phyloP scores from a whole-genome alignment of 2,113 vertebrate species.

The Rhodinocichla rosea region DNA sequence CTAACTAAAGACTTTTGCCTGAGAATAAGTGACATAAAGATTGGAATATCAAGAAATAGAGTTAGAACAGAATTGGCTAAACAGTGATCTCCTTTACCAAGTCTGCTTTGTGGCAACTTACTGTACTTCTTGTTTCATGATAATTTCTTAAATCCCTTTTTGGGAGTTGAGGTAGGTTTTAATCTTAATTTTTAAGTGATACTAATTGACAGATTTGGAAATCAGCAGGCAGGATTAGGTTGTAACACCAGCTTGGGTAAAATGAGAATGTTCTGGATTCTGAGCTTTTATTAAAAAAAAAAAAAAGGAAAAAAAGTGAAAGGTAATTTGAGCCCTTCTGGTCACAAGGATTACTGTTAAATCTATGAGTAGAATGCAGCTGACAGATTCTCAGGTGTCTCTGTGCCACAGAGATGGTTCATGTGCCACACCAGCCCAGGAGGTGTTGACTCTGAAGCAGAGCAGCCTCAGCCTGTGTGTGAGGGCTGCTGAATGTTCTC shows the following conservation, averaged over 20 bases:
- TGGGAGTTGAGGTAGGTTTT: background rate
- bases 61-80: background rate
- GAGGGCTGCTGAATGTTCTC: background rate
- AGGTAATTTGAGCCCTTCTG: background rate
- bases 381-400: background rate
- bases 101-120: background rate
- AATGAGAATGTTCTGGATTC: background rate
- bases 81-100: background rate
- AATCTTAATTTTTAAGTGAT: background rate
- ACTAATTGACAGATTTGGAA: background rate
- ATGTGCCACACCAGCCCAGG: background rate
- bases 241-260: background rate
- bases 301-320: background rate
- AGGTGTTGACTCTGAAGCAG: background rate
- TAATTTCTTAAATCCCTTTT: background rate
- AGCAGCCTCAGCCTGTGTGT: background rate
- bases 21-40: background rate
- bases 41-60: background rate
- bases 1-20: background rate
- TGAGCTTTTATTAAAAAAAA: background rate
- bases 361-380: background rate
- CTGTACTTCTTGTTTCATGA: background rate
- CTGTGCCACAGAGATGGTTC: fast-evolving
- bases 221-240: background rate
- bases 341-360: background rate